A percentile compares a stretch with the other conserved stretches of the same genome.
These are phyloP conservation scores for Venturia canescens DNA, from an alignment of 1,140 invertebrate genomes.

Conservation along the genomic window DNA sequence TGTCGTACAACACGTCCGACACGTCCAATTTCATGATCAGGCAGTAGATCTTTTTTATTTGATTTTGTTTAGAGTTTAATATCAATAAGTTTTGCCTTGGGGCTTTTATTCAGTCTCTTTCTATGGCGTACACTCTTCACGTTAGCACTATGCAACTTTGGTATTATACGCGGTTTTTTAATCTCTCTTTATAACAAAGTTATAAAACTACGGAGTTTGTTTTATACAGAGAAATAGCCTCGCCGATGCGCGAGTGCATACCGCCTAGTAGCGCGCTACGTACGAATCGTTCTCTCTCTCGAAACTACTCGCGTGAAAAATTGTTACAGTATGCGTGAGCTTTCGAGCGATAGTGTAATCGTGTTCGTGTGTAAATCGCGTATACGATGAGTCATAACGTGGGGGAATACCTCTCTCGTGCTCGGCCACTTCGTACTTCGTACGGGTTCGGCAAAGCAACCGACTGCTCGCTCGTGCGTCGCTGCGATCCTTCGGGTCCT, in stretches of 20 bases:
- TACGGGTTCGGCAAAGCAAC: conserved; percentile 55
- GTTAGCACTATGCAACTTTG: neutral
- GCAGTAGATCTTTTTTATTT: conserved; percentile 30
- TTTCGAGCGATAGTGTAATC: neutral
- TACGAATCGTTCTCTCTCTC: neutral
- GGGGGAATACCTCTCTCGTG: conserved; percentile 71
- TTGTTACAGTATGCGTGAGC: conserved; percentile 2
- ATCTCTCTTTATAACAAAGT: neutral
- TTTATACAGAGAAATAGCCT: neutral
- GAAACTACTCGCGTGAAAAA: conserved; percentile 19
- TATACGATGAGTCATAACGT: conserved; percentile 71
- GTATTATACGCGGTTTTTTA: neutral
- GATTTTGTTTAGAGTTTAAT: neutral
- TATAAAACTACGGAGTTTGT: neutral
- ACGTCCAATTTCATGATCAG: conserved; percentile 71
- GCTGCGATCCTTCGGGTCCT: conserved; percentile 9
- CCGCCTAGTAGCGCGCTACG: conserved; percentile 10
- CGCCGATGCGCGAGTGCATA: neutral
- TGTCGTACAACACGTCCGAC: conserved; percentile 71
- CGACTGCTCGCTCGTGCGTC: conserved; percentile 16
- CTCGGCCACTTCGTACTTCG: conserved; percentile 50
- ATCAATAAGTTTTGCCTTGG: neutral
- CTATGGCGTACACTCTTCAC: neutral
- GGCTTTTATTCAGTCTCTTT: neutral
- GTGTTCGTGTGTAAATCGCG: conserved; percentile 1